These are phyloP conservation scores for Sceliomorpha sp. DNA, from an alignment of 2,888 invertebrate genomes.

Conservation along the genomic window DNA sequence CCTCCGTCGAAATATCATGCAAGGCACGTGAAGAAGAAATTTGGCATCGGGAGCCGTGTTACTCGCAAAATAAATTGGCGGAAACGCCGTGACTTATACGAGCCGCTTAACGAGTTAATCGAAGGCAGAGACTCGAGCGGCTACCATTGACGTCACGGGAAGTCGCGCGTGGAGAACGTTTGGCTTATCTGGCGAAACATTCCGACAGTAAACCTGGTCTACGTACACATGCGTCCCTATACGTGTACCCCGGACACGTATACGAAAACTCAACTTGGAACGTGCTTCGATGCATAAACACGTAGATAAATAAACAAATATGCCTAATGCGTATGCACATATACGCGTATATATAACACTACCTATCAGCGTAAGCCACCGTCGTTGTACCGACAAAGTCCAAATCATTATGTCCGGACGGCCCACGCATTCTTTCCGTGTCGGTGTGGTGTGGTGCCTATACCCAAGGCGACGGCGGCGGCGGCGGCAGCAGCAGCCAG, in stretches of 20 bases:
- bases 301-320: no score
- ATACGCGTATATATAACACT: slow-evolving; percentile 51
- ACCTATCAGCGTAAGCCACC: slow-evolving; percentile 61
- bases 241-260: no score
- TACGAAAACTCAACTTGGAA: no score
- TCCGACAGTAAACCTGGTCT: slow-evolving; percentile 32
- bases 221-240: slow-evolving; percentile 1
- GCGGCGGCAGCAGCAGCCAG: no score
- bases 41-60: slow-evolving; percentile 38
- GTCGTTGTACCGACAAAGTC: slow-evolving; percentile 71
- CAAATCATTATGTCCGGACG: slow-evolving; percentile 74
- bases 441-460: no score
- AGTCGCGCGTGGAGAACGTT: slow-evolving; percentile 53
- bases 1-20: slow-evolving; percentile 27
- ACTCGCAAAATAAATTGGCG: slow-evolving; percentile 34
- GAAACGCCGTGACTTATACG: slow-evolving; percentile 46
- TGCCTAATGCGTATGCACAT: slow-evolving; percentile 48
- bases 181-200: slow-evolving; percentile 59
- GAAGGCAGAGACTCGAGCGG: slow-evolving; percentile 48
- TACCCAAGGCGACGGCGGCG: slow-evolving; percentile 58
- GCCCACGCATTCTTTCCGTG: slow-evolving; percentile 75
- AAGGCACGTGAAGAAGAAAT: slow-evolving; percentile 47
- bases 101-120: slow-evolving; percentile 60
- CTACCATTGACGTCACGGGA: slow-evolving; percentile 54
- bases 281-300: no score